Base-by-base conservation (phyloP, 2,888 invertebrate species). In the Nebria salina region DNA sequence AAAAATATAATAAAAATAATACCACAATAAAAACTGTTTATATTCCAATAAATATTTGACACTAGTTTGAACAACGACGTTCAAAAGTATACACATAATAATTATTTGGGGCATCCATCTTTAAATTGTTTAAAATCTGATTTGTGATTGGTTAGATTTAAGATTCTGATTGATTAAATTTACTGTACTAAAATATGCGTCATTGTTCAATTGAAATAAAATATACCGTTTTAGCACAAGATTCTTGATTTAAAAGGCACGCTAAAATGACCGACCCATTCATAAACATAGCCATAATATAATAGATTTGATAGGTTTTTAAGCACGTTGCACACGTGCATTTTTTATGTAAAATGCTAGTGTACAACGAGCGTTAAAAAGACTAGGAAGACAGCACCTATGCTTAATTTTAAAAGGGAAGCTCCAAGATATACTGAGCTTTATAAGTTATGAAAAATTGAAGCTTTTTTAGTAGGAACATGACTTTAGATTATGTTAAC, bases 321-420 rank as follows among this genome's bases (percentile, higher is more conserved):
- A 54, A 54, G 11, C 54, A 8, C 54, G 54, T 54, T 54, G 4
- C 8, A 54, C 13, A 54, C 54, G 13, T 11, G 8, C 54, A 8
- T 54, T 54, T 54, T 54, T 54, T 8, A 11, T 2, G 54, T 8
- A 54, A 54, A 54, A 54, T 8, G 54, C 13, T 1, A 8, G 54
- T 54, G 13, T 54, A 54, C 1, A 54, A 54, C 54, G 54, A 13
- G 54, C 54, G 4, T 54, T 54, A 54, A 54, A 77, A 34, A 74
- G 78, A 78, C 78, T 78, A 78, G 78, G 74, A 43, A 72, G 41
- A 74, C 74, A 78, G 73, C 77, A 77, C 72, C 77, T 74, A 78
- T 78, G 64, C 42, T 54, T 54, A 54, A 7, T 54, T 54, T 3
- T 54, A 15, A 25, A 41, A 65, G 65, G 41, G 65, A 34, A 68